These are phyloP conservation scores for Scaptomyza flava DNA, from an alignment of 2,888 invertebrate genomes.

Conservation along the genomic window DNA sequence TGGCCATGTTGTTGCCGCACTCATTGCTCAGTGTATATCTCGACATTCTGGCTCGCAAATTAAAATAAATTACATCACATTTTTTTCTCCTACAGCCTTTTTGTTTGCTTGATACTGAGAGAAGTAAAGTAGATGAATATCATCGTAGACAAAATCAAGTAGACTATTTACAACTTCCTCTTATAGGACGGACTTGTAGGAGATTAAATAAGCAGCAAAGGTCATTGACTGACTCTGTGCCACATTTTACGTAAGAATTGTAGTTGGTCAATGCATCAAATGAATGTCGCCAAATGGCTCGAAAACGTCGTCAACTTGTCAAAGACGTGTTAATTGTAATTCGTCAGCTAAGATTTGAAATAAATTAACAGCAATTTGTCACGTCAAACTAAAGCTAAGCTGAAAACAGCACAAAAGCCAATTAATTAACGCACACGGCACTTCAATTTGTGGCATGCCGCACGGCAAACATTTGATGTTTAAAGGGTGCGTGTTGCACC, in stretches of 20 bases:
- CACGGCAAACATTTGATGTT: background rate
- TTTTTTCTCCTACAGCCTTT: constrained; percentile 43
- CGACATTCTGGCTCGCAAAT: constrained; percentile 65
- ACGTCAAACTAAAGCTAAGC: constrained; percentile 28
- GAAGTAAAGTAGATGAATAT: constrained; percentile 30
- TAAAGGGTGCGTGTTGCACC: constrained; percentile 22
- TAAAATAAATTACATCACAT: constrained; percentile 69
- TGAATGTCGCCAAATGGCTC: constrained; percentile 51
- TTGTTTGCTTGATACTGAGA: constrained; percentile 8
- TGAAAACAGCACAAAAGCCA: constrained; percentile 20
- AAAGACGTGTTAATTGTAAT: constrained; percentile 16
- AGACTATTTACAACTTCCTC: constrained; percentile 54
- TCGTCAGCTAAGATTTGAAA: constrained; percentile 16
- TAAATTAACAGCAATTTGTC: constrained; percentile 59
- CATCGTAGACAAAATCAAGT: constrained; percentile 51
- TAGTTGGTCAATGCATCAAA: constrained; percentile 42
- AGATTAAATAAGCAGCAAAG: constrained; percentile 64
- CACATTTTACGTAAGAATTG: constrained; percentile 11
- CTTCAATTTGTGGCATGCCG: constrained; percentile 8
- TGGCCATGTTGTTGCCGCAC: constrained; percentile 27
- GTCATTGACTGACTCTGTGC: constrained; percentile 26
- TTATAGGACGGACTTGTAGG: constrained; percentile 34
- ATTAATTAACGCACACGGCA: constrained; percentile 37
- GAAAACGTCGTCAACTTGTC: constrained; percentile 21
- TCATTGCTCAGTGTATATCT: constrained; percentile 60